These are phyloP conservation scores for Agelaius tricolor DNA, from an alignment of 2,113 vertebrate genomes.

Conservation along the genomic window DNA sequence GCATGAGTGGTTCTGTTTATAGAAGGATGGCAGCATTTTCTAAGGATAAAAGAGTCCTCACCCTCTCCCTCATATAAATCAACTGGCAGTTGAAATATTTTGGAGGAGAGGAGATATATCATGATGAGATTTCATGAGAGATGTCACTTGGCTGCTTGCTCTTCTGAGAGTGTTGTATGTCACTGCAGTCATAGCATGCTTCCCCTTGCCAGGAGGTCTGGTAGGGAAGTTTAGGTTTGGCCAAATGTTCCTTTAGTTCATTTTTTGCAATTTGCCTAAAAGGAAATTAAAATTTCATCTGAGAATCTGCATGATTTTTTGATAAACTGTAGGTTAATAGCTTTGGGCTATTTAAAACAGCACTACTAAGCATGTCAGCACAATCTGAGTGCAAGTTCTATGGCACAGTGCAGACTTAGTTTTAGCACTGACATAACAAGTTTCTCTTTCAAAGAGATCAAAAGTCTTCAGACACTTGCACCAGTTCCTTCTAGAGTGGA, in stretches of 20 bases:
- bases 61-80: not conserved
- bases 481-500: not conserved
- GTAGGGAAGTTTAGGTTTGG: not conserved
- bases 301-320: not conserved
- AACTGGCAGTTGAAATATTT: not conserved
- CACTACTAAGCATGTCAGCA: not conserved
- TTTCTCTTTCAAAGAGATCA: not conserved
- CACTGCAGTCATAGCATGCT: not conserved
- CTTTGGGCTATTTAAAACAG: not conserved
- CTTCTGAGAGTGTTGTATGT: not conserved
- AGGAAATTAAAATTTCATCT: not conserved
- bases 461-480: not conserved
- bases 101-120: not conserved
- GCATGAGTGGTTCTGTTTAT: not conserved
- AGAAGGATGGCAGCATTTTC: not conserved
- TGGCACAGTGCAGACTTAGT: not conserved
- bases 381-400: not conserved
- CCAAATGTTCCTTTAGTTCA: not conserved
- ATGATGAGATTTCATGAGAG: not conserved
- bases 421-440: not conserved
- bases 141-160: not conserved
- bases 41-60: not conserved
- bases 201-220: not conserved
- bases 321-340: not conserved
- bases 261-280: not conserved